Base-by-base conservation (phyloP, 2,797 vertebrate species). In the Spea hammondii region DNA sequence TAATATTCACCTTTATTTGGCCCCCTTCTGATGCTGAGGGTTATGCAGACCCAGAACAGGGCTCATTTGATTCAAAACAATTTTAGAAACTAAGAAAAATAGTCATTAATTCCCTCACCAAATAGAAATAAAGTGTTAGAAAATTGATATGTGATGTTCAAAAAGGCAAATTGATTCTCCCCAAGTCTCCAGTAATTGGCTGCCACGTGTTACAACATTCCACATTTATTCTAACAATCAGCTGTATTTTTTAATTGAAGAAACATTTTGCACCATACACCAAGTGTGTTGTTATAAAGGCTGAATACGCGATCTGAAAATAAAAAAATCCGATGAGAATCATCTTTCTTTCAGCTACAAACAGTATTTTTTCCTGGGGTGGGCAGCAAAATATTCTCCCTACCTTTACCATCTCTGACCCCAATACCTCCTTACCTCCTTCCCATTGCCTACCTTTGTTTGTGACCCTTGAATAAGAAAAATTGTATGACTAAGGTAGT, bases 21-120 rank as follows among this genome's bases (percentile, higher is more conserved):
- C 32, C 57, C 72, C 71, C 55, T 48, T 62, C 57, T 64, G 72
- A 64, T 74, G 6, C 44, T n/a, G 17, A 74, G 9, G 51, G 50
- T 64, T 64, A 50, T 74, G 59, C 17, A 32, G 50, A 64, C 1
- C 59, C 59, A 17, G 59, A 62, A 72, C 13, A 72, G 55, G 44
- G 57, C 45, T 72, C 71, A 60, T 47, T 72, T 48, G 46, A 67
- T 55, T 72, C 50, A 72, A 59, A 65, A 47, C 45, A 59, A 72
- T 45, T n/a, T 45, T 47, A 47, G 46, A 7, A 54, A 57, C 54
- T 46, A 12, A 53, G 44, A 10, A 54, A 44, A 59, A 46, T 57
- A 13, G 8, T 14, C 11, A 57, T 72, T 72, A 48, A 72, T 14
- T 59, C 12, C 49, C 9, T 59, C n/a, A 46, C 45, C 48, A 57